phyloP scores from a whole-genome alignment of 2,888 invertebrate species.

The Chaetogeoica ovagalla region DNA sequence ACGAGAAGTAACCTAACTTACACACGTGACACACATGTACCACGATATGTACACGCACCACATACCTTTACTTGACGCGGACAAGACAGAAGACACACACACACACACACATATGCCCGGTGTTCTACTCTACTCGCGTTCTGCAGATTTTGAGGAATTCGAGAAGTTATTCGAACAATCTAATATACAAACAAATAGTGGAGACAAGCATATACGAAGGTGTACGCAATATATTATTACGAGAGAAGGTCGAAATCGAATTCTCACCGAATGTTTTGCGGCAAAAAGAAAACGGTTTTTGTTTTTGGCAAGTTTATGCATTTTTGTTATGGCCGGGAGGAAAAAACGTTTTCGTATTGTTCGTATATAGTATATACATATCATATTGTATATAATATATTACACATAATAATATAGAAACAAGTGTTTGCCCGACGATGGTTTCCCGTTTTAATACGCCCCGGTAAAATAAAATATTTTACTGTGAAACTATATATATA shows the following conservation, averaged over 20 bases:
- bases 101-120: not conserved
- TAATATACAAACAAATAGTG: constrained; percentile 20
- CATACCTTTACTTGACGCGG: too few species aligned
- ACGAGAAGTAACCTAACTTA: not conserved
- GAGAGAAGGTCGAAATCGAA: constrained; percentile 7
- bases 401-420: not conserved
- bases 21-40: too few species aligned
- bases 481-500: not conserved
- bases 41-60: not conserved
- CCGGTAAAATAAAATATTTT: constrained; percentile 25
- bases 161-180: constrained; percentile 25
- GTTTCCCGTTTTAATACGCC: constrained; percentile 22
- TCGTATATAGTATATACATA: too few species aligned
- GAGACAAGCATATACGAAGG: not conserved
- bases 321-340: constrained; percentile 15
- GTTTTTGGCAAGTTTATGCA: constrained; percentile 25
- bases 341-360: not conserved
- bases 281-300: not conserved
- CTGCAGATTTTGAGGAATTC: constrained; percentile 23
- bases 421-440: constrained; percentile 1
- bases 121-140: not conserved
- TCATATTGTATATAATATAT: not conserved
- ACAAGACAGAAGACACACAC: not conserved
- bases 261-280: not conserved
- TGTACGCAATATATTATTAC: not conserved